Base-by-base conservation (phyloP, 1,140 invertebrate genomes). In the Pseudachorutes palmiensis region DNA sequence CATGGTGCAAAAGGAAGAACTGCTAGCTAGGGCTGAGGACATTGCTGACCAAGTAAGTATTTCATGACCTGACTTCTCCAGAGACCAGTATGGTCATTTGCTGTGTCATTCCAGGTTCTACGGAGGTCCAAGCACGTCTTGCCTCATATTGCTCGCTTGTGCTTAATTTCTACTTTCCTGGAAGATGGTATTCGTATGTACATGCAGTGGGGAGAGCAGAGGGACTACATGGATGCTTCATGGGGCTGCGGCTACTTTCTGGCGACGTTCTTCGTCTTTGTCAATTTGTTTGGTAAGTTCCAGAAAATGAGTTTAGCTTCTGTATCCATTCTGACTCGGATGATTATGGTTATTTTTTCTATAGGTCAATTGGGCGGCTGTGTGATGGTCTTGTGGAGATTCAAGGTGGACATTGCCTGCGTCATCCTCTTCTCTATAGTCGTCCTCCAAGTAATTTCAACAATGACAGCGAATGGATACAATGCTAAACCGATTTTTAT, bases 111-210 rank as follows among this genome's bases (percentile, higher is more conserved):
- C 36, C 78, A 97, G 94, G 88, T 97, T 59, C 87, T 95, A 71
- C 84, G 94, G 74, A 88, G 92, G 81, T 88, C 90, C 59, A 98
- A 98, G 80, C 86, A 94, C 79, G 83, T 98, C 65, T 81, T 99
- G 74, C 97, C 97, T 26, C 97, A 95, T 69, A 82, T 98, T 61
- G 97, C 97, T 2, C 84, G 97, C 68, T 81, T 98, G 41, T 99
- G 95, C 78, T 84, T 99, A n/a, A 97, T 99, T 74, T 94, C 94
- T 67, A 99, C 97, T 73, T 99, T 99, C 81, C 83, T 99, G 31
- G 97, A 99, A 83, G 97, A 99, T 86, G 97, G 97, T 0, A 83
- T 99, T 45, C 86, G 97, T 69, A 99, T 99, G 97, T 99, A 92
- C 88, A 89, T 92, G 75, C 97, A 99, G 80, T 99, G 97, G 97